Base-by-base conservation (phyloP, 2,113 vertebrate genomes). In the Pelodiscus sinensis region DNA sequence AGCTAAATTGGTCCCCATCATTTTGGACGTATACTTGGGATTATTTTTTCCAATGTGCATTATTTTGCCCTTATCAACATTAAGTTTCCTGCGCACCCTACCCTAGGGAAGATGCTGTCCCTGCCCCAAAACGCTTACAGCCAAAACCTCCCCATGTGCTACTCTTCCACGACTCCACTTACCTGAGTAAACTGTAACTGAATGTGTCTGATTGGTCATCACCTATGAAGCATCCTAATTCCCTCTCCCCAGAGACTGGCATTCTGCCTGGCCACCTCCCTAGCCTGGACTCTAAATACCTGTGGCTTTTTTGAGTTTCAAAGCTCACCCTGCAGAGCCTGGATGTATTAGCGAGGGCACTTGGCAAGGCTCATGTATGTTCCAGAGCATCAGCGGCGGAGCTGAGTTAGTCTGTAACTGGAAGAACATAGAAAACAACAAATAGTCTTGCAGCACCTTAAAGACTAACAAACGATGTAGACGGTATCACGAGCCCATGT, bases 261-360 rank as follows among this genome's bases (percentile, higher is more conserved):
- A 68, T 71, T 2, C 0, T 51, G 79, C 38, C 38, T 29, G 60
- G 81, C 31, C 8, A 6, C 25, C 0, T 3, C 0, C 52, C 68
- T 55, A 2, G 51, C 55, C 80, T 81, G 16, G 15, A 31, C 31
- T 54, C 57, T 51, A 52, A 1, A 54, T 57, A 38, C 3, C 21
- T 1, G 2, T n/a, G 29, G 12, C 14, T 9, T 71, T 81, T 88
- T 15, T 6, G 52, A 86, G 56, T 62, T 91, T 11, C 78, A 62
- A 15, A 19, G 29, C 13, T 25, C 16, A 4, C 12, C 4, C 18
- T 54, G 44, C 18, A 85, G 51, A 0, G 0, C 35, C 44, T 62
- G 44, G 21, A 22, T 51, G 0, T 79, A 11, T 1, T 71, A 62
- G 2, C 11, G 4, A 27, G 81, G 18, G 4, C 27, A 15, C 65